phyloP scores from a whole-genome alignment of 2,113 vertebrate genomes.

The Oncorhynchus tshawytscha region DNA sequence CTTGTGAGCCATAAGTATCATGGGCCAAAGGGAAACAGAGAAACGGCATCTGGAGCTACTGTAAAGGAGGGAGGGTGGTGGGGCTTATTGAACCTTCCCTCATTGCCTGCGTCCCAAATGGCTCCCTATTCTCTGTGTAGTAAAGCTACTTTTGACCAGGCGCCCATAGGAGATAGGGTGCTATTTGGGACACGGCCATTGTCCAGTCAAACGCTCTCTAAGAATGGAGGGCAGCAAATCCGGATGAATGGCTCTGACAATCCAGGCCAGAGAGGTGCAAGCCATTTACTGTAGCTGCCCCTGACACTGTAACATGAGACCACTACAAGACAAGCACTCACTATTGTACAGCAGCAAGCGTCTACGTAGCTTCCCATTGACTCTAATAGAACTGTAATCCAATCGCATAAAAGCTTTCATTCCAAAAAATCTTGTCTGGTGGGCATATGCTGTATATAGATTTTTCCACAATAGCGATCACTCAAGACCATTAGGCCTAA shows the following conservation, averaged over 20 bases:
- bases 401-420: not conserved
- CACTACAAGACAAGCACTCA: conserved; percentile 40
- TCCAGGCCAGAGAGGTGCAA: conserved; percentile 52
- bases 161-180: too few species aligned
- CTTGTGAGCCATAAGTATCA: conserved; percentile 6
- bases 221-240: conserved; percentile 55
- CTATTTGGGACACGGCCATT: not conserved
- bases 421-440: conserved; percentile 1
- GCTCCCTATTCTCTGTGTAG: too few species aligned
- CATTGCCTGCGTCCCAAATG: not conserved
- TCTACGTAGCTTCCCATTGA: conserved; percentile 7
- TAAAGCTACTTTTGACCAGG: too few species aligned
- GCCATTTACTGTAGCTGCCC: conserved; percentile 65
- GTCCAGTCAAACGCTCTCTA: conserved; percentile 54
- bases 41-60: conserved; percentile 19
- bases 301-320: conserved; percentile 60
- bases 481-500: conserved; percentile 14
- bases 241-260: conserved; percentile 56
- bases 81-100: conserved; percentile 52
- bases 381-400: conserved; percentile 1
- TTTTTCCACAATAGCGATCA: conserved; percentile 34
- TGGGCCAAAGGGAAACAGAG: conserved; percentile 34
- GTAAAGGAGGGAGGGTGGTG: conserved; percentile 17
- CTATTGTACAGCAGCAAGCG: conserved; percentile 42
- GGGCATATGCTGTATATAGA: conserved; percentile 39